phyloP scores from a whole-genome alignment of 2,797 vertebrate genomes.

The Holocentrus rufus region DNA sequence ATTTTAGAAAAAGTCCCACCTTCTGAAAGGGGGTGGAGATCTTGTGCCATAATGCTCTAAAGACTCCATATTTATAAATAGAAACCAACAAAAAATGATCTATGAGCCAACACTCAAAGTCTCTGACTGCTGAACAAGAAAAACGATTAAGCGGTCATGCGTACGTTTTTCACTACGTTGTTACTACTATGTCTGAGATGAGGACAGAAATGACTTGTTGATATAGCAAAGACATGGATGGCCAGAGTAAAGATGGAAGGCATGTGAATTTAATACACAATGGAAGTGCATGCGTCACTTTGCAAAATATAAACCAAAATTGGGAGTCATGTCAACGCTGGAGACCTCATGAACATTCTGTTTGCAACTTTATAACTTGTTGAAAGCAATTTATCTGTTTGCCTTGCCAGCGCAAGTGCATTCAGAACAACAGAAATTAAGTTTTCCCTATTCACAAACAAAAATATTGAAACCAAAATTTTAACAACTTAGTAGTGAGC shows the following conservation, averaged over 20 bases:
- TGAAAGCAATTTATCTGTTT: slow-evolving; percentile 6
- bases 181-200: slow-evolving; percentile 23
- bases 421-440: neutral
- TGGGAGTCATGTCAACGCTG: slow-evolving; percentile 35
- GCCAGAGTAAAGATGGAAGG: slow-evolving; percentile 29
- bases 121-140: slow-evolving; percentile 42
- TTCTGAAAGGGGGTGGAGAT: slow-evolving; percentile 31
- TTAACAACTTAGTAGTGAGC: neutral
- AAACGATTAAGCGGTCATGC: slow-evolving; percentile 42
- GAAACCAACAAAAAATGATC: slow-evolving; percentile 30
- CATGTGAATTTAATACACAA: slow-evolving; percentile 46
- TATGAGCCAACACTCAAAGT: slow-evolving; percentile 52
- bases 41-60: slow-evolving; percentile 71
- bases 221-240: slow-evolving; percentile 2
- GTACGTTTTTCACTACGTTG: slow-evolving; percentile 37
- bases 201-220: slow-evolving; percentile 21
- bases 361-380: slow-evolving; percentile 16
- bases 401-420: neutral
- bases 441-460: neutral
- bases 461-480: neutral
- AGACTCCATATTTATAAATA: slow-evolving; percentile 61
- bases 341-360: slow-evolving; percentile 33
- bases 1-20: slow-evolving; percentile 39
- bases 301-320: slow-evolving; percentile 34
- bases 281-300: slow-evolving; percentile 47